Evolutionary conservation across 2,797 vertebrate genomes (phyloP), one percentile per base, ranked within the genome.

Genomic region (Myotis daubentonii): DNA sequence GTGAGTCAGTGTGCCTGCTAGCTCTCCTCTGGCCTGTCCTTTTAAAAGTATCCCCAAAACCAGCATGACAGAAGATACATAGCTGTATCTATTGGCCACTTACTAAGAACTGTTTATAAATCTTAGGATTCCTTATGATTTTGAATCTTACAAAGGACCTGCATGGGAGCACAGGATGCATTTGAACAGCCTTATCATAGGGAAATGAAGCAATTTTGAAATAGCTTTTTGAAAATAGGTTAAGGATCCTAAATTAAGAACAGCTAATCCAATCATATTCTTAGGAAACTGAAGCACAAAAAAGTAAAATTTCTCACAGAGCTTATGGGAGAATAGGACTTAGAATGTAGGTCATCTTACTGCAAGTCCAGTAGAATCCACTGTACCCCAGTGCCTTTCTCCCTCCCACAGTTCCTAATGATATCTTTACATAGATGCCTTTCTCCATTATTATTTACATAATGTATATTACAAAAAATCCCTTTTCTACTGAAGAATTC

Each of bases 211-310:
- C 85, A 70, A 23, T 94, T 96, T 89, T 85, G 53, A 91, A 91
- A 91, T 66, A 84, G 55, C 55, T 91, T 78, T 65, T 84, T 86
- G 74, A 87, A 94, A 95, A 80, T 91, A 83, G 72, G 80, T 86
- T 96, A 36, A 84, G 57, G 83, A 65, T 80, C 30, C 71, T 93
- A 83, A 94, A 83, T 94, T 95, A 94, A 82, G 44, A 85, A 82
- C 53, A 57, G 74, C 93, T 94, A 83, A 85, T 94, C 62, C 80
- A 36, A 57, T 83, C 2, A 16, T 74, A 33, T 75, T 71, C 80
- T 84, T 62, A 87, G 57, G 86, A 80, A 94, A 86, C 25, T 53
- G 47, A 76, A 94, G 66, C 76, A 68, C 38, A 82, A 15, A 74
- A 93, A 81, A 33, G 6, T 78, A 2, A 93, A 89, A 30, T 80